phyloP scores from a whole-genome alignment of 2,113 vertebrate species.

The Tricholaema leucomelas region DNA sequence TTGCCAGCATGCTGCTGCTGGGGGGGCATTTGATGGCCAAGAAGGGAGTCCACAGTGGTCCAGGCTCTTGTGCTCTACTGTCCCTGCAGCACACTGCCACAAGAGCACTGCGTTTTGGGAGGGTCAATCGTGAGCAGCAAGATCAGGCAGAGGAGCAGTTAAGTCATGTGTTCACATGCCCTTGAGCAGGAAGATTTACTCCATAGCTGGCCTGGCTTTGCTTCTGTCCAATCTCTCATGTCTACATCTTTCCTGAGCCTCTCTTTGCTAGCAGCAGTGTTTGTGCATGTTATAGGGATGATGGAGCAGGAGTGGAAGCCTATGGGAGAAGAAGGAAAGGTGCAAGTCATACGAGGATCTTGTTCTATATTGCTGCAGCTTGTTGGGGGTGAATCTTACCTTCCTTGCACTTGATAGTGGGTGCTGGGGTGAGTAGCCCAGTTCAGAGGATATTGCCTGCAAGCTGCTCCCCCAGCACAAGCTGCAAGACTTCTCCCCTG shows the following conservation, averaged over 20 bases:
- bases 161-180: background rate
- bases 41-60: accelerated
- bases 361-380: background rate
- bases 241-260: background rate
- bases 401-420: background rate
- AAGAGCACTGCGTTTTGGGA: background rate
- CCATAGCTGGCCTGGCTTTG: accelerated
- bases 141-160: background rate
- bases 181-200: background rate
- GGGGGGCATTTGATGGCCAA: too few relatives aligned
- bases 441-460: accelerated
- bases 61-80: accelerated
- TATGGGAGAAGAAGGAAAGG: background rate
- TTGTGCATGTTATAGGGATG: background rate
- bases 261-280: background rate
- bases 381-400: background rate
- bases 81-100: background rate
- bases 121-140: background rate
- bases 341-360: background rate
- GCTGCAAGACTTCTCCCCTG: background rate
- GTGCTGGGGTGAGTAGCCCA: background rate
- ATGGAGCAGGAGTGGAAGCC: background rate
- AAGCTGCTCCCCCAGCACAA: accelerated
- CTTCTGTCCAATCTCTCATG: background rate
- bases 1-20: accelerated